Conservation (phyloP, 2,797 vertebrate species). For the Scarus forsteni region DNA sequence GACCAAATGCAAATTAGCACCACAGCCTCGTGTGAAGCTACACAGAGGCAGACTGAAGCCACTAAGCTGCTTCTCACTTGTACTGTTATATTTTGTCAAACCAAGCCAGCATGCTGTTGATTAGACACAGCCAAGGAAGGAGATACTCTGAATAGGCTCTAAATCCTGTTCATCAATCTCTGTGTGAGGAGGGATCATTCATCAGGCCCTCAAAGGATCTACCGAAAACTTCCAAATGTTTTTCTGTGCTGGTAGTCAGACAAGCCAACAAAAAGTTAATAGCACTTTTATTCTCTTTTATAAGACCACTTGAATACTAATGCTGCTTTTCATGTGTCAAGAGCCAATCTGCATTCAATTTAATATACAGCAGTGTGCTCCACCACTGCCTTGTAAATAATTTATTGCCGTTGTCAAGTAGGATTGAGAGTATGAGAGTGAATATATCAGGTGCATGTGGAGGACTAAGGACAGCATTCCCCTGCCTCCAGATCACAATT, state of each 20-base stretch:
- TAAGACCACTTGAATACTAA: constrained; percentile 42
- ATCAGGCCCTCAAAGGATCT: neutral
- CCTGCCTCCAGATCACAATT: neutral
- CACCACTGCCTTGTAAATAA: constrained; percentile 57
- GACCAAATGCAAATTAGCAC: constrained; percentile 68
- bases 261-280: constrained; percentile 29
- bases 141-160: constrained; percentile 3
- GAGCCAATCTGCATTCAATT: constrained; percentile 43
- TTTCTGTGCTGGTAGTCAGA: constrained; percentile 3
- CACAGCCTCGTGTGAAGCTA: constrained; percentile 38
- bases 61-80: constrained; percentile 51
- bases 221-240: constrained; percentile 19
- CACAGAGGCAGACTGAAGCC: constrained; percentile 29
- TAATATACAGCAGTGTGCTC: constrained; percentile 34
- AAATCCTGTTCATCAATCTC: constrained; percentile 22
- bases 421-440: constrained; percentile 13
- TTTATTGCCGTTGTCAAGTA: constrained; percentile 56
- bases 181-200: constrained; percentile 9
- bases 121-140: constrained; percentile 25
- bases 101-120: constrained; percentile 10
- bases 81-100: constrained; percentile 50
- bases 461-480: neutral
- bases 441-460: constrained; percentile 5
- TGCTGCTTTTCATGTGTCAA: constrained; percentile 44
- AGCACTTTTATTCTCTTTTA: constrained; percentile 50